Percentiles rank a stretch among this genome's conserved stretches.
phyloP scores from a whole-genome alignment of 1,140 invertebrate species.

The Zaprionus lachaisei region DNA sequence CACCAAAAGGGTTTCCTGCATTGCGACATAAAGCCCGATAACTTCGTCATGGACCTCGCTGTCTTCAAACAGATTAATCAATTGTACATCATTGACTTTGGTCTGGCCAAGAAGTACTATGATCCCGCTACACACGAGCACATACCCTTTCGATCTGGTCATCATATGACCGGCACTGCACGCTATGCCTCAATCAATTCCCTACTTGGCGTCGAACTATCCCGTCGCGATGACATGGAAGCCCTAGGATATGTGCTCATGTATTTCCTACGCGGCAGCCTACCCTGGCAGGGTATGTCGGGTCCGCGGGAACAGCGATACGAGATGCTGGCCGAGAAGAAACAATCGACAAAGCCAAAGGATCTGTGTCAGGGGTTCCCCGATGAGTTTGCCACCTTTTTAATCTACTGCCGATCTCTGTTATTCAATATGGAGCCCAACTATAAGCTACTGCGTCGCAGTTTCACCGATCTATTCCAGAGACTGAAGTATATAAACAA shows the following conservation, averaged over 20 bases:
- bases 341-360: constrained; percentile 96
- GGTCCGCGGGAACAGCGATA: constrained; percentile 96
- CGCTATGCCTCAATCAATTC: constrained; percentile 98
- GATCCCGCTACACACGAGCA: constrained; percentile 92
- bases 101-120: constrained; percentile 96
- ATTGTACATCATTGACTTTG: constrained; percentile 98
- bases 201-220: constrained; percentile 94
- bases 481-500: constrained; percentile 99
- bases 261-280: constrained; percentile 95
- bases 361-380: constrained; percentile 96
- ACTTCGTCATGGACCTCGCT: constrained; percentile 98
- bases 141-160: constrained; percentile 95
- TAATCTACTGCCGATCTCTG: constrained; percentile 96
- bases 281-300: constrained; percentile 97
- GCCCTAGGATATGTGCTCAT: constrained; percentile 97
- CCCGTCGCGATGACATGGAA: constrained; percentile 97
- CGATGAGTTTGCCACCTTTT: constrained; percentile 97
- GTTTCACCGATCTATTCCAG: constrained; percentile 96
- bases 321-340: constrained; percentile 97
- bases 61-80: constrained; percentile 86
- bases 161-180: constrained; percentile 97
- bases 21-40: constrained; percentile 97
- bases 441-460: constrained; percentile 97
- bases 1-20: constrained; percentile 97
- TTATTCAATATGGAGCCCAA: constrained; percentile 97